Percentiles rank a stretch among this genome's conserved stretches.
Conservation (phyloP, 2,888 invertebrate species). For the Scaeva pyrastri region DNA sequence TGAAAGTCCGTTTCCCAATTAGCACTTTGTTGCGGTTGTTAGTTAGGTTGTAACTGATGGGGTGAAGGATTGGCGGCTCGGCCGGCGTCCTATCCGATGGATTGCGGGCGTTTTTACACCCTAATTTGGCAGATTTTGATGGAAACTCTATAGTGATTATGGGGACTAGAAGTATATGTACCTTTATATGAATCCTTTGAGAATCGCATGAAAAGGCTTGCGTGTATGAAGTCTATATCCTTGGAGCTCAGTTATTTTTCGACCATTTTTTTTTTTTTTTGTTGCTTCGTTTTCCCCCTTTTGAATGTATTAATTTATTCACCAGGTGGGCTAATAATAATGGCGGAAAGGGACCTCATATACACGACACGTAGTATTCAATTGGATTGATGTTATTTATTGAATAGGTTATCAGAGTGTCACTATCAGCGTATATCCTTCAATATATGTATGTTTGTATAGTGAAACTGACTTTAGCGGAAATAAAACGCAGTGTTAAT, state of each 20-base stretch:
- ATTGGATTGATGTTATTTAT: slow-evolving; percentile 70
- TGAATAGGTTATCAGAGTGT: slow-evolving; percentile 68
- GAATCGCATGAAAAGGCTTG: slow-evolving; percentile 47
- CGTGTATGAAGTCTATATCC: slow-evolving; percentile 64
- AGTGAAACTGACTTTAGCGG: slow-evolving; percentile 55
- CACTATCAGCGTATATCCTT: slow-evolving; percentile 50
- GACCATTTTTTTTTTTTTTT: slow-evolving; percentile 11
- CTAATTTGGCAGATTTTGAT: slow-evolving; percentile 73
- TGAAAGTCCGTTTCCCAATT: slow-evolving; percentile 71
- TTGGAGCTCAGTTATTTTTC: slow-evolving; percentile 38
- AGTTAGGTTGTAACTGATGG: slow-evolving; percentile 35
- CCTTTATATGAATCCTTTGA: slow-evolving; percentile 51
- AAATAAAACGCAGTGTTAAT: slow-evolving; percentile 68
- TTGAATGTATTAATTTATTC: slow-evolving; percentile 72
- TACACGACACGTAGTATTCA: slow-evolving; percentile 45
- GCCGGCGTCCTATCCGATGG: slow-evolving; percentile 16
- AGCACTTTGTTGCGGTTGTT: slow-evolving; percentile 58
- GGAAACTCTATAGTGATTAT: slow-evolving; percentile 66
- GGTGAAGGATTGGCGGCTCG: slow-evolving; percentile 50
- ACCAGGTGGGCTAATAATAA: slow-evolving; percentile 37
- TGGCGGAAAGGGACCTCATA: not conserved
- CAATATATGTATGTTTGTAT: slow-evolving; percentile 24
- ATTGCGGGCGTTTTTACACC: slow-evolving; percentile 63
- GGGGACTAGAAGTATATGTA: not conserved
- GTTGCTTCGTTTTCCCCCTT: slow-evolving; percentile 4